Conservation (phyloP, 2,888 invertebrate genomes). For the Dermolepida albohirtum region DNA sequence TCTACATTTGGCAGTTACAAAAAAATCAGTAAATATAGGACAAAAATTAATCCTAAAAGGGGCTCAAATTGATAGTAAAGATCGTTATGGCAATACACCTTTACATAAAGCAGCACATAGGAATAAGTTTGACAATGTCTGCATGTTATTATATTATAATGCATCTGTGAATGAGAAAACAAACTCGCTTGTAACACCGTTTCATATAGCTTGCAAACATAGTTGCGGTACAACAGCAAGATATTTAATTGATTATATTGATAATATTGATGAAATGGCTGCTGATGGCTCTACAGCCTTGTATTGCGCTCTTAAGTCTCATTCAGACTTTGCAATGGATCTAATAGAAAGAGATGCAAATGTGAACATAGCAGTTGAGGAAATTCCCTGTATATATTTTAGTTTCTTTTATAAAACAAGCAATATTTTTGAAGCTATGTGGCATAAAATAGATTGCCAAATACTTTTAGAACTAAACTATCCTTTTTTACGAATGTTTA, state of each 20-base stretch:
- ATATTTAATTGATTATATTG: constrained; percentile 18
- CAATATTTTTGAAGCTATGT: constrained; percentile 19
- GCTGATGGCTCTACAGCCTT: constrained; percentile 18
- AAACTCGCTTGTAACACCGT: constrained; percentile 14
- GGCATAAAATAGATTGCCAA: constrained; percentile 3
- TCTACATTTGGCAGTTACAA: constrained; percentile 13
- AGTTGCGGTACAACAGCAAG: constrained; percentile 1
- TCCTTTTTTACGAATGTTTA: constrained; percentile 10
- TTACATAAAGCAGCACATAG: constrained; percentile 22
- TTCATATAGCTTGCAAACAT: constrained; percentile 29
- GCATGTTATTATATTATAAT: constrained; percentile 38
- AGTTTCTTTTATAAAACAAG: constrained; percentile 15
- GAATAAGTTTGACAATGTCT: constrained; percentile 11
- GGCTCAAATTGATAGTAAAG: constrained; percentile 12
- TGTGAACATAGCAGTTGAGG: constrained; percentile 5
- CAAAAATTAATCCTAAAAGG: constrained; percentile 14
- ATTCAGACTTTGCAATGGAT: constrained; percentile 19
- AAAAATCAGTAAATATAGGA: not conserved
- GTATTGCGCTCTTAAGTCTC: constrained; percentile 17
- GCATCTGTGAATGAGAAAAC: constrained; percentile 37
- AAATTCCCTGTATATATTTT: constrained; percentile 10
- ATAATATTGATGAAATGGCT: constrained; percentile 21
- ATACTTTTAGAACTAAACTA: constrained; percentile 7
- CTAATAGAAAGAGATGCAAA: constrained; percentile 9
- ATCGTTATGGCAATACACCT: constrained; percentile 18